Conservation (phyloP, 1,140 invertebrate species). For the Drosophila truncata region DNA sequence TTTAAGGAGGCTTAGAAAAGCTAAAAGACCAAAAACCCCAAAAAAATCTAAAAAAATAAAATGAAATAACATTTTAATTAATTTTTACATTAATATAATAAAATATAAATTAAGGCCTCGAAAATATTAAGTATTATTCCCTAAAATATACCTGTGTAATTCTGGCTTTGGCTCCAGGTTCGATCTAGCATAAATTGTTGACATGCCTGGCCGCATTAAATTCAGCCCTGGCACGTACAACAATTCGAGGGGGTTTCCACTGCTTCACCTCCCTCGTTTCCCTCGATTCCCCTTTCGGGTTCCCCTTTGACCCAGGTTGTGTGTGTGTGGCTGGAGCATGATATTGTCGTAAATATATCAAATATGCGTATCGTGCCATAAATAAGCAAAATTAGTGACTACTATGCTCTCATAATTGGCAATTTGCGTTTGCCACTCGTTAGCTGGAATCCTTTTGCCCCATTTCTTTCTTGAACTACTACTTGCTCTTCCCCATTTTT, state of each 20-base stretch:
- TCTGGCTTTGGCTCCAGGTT: constrained; percentile 18
- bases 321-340: constrained; percentile 5
- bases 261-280: background rate
- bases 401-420: constrained; percentile 72
- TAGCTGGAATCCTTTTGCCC: constrained; percentile 32
- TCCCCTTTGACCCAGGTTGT: constrained; percentile 22
- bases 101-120: background rate
- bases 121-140: no score
- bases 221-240: constrained; percentile 69
- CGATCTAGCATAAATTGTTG: constrained; percentile 67
- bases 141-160: background rate
- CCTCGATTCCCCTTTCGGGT: constrained; percentile 6
- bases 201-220: constrained; percentile 69
- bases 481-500: background rate
- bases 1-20: background rate
- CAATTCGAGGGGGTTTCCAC: constrained; percentile 42
- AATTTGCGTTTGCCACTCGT: constrained; percentile 70
- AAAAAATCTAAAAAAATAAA: rapidly evolving
- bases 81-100: rapidly evolving
- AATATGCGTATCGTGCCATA: constrained; percentile 68
- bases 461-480: background rate
- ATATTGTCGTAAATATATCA: constrained; percentile 70
- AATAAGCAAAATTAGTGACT: constrained; percentile 74
- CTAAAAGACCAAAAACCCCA: background rate
- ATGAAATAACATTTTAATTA: no score